These are phyloP conservation scores for Dynastes grantii DNA, from an alignment of 2,888 invertebrate genomes.

Conservation along the genomic window DNA sequence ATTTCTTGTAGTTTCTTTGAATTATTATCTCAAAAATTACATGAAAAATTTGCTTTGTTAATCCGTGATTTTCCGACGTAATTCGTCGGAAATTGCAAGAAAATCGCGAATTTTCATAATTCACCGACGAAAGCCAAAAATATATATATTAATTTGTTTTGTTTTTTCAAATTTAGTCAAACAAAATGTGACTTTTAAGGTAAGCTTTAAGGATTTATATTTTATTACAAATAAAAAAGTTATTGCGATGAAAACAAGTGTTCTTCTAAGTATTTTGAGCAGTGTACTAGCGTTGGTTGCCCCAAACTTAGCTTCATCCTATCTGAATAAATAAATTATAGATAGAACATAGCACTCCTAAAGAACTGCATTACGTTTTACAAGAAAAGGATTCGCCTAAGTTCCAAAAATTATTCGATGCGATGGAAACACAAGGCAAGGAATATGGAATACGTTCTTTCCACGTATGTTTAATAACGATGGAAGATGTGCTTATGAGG, in stretches of 20 bases:
- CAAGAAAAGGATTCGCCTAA: slow-evolving; percentile 75
- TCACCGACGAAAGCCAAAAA: too few relatives aligned
- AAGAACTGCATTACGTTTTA: slow-evolving; percentile 82
- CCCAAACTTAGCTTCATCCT: neutral
- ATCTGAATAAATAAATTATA: slow-evolving; percentile 42
- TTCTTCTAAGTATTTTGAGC: too few relatives aligned
- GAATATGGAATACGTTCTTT: slow-evolving; percentile 82
- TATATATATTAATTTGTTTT: too few relatives aligned
- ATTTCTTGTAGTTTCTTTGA: too few relatives aligned
- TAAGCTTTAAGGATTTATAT: neutral
- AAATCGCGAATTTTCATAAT: too few relatives aligned
- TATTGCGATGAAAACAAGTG: neutral
- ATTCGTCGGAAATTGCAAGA: too few relatives aligned
- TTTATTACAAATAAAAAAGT: neutral
- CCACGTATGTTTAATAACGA: slow-evolving; percentile 87
- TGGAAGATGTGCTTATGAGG: slow-evolving; percentile 93
- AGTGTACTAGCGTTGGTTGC: neutral
- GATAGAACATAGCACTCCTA: slow-evolving; percentile 82
- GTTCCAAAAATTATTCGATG: slow-evolving; percentile 80
- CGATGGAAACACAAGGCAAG: slow-evolving; percentile 76
- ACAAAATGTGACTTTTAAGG: too few relatives aligned
- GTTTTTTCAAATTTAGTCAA: too few relatives aligned
- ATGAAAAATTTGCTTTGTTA: neutral
- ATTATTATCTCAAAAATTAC: too few relatives aligned
- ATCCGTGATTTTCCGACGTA: too few relatives aligned